Base-by-base conservation (phyloP, 2,888 invertebrate genomes). In the Eristalinus aeneus region DNA sequence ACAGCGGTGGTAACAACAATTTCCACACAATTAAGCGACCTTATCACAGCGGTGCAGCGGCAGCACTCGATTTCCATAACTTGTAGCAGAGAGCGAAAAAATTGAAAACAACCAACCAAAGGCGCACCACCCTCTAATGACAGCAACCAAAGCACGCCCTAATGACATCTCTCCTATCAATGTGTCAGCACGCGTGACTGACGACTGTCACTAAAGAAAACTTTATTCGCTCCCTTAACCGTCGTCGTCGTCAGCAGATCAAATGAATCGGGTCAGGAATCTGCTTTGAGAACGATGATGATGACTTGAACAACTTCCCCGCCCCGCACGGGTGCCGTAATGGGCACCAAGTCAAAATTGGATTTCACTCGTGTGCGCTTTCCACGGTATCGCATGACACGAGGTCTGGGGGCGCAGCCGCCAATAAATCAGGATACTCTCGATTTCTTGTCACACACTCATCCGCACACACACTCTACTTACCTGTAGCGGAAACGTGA, bases 401-500 rank as follows among this genome's bases (percentile, higher is more conserved):
- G 53, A 3, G n/a, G 4, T 11, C 56, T 27, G 23, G 23, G 5
- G 16, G 16, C 23, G 56, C 23, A 27, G 27, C 27, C 16, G 56
- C 23, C 22, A 56, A 56, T 22, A 56, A 22, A 56, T 11, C 23
- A 20, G 8, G 46, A 31, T 31, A 68, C 68, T 20, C 73, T 27
- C 32, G 22, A 74, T 69, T 20, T 58, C 53, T n/a, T 10, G n/a
- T 8, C 23, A 46, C 9, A 32, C n/a, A 36, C 65, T 5, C 63
- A 61, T 67, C 9, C n/a, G 6, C 3, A 11, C 6, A 31, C n/a
- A 22, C 12, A 10, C 11, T 39, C 9, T 20, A 63, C 91, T 91
- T 93, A 96, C 96, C 96, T 96, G 93, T 96, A 96, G 91, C 97
- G 94, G 90, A 97, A 95, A 92, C 96, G 94, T 88, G 97, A 96